Evolutionary conservation across 2,113 vertebrate species (phyloP), one percentile per base, ranked within the genome.

Genomic region (Strix uralensis): DNA sequence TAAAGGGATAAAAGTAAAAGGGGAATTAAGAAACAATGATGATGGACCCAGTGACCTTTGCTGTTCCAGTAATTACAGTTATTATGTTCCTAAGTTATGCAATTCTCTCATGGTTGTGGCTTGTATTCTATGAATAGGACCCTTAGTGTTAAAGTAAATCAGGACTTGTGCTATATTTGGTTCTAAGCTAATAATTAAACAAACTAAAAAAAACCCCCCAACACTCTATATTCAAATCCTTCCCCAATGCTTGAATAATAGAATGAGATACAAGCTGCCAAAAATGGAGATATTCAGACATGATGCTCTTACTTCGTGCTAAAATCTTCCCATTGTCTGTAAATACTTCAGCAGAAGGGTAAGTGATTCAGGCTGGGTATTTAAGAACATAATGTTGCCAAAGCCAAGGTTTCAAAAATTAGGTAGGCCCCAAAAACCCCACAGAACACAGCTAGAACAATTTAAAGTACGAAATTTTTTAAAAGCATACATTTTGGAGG

Each of bases 171-270:
- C 79, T 97, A 96, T 97, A 98, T 97, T 94, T 92, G 88, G 93
- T 95, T 94, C 89, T 85, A 94, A 96, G 92, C 97, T 95, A 97
- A 95, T 97, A 98, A 98, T 98, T 97, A 97, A 96, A 91, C 95
- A 92, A 96, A 91, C 81, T 40, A 94, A 95, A 96, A 96, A 92
- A 90, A 1, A 13, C 15, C 0, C 9, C 52, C 42, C 72, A 71
- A 75, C 65, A 83, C 66, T 94, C 84, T 90, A 85, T 58, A 91
- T 87, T 89, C 92, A 63, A 80, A 58, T 81, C 86, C 63, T 96
- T 75, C 67, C 51, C 55, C 71, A 71, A 77, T 70, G 83, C 78
- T 96, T 91, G 79, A 96, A 95, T 92, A 96, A 96, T 58, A 89
- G 92, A 73, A 80, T 59, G 74, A 94, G 74, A 82, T 74, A 58